Evolutionary conservation across 2,113 vertebrate species (phyloP), one percentile per base, ranked within the genome.

Genomic region (Telmatochromis brichardi): DNA sequence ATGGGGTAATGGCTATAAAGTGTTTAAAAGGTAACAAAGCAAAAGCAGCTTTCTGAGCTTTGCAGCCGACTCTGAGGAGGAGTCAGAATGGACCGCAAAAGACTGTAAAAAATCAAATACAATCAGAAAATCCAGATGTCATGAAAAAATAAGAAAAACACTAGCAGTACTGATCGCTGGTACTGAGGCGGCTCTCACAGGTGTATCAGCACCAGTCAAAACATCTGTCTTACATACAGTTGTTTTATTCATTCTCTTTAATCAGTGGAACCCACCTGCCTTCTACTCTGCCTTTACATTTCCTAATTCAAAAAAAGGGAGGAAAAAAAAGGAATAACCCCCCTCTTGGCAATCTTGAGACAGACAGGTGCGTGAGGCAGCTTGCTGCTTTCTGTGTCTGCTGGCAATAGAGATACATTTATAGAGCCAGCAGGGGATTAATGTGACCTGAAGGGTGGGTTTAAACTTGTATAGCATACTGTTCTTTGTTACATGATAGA

Each of bases 181-280:
- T 1, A 31, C 26, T 4, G 40, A 47, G 81, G 87, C 85, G 4
- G 87, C 68, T 42, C 47, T 63, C 19, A 21, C 89, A 91, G 90
- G 88, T 89, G 82, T 76, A 45, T 76, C 42, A 86, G 89, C 85
- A 90, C 55, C 83, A 51, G 85, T 63, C 88, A 83, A n/a, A 84
- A 91, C 91, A 90, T 86, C 88, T 88, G 85, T 81, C 78, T 33
- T 6, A 57, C 45, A 76, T 42, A 7, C 81, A 80, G 6, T 31
- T 76, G 51, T 85, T 85, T 89, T 76, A 85, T 80, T 84, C 35
- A 89, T 88, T 88, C 84, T 71, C 86, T 94, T 95, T 95, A 89
- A 95, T 93, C 90, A 90, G 80, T 33, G 81, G 23, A 91, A 85
- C 87, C 88, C 92, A 95, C 90, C 94, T 94, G 94, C 47, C 84